Conservation (phyloP, 2,113 vertebrate genomes). For the Paramisgurnus dabryanus region DNA sequence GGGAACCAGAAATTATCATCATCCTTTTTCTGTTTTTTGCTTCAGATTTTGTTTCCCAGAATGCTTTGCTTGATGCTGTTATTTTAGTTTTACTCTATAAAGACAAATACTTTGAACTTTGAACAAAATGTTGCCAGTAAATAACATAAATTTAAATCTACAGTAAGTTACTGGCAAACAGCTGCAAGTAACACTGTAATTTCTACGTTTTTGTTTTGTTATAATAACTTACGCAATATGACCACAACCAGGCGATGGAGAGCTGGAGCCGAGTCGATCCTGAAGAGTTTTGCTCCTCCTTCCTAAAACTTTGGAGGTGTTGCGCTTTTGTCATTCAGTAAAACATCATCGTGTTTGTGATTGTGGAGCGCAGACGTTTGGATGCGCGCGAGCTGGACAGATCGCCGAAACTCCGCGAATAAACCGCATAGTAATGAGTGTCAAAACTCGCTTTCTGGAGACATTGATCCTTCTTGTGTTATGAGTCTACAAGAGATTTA, state of each 20-base stretch:
- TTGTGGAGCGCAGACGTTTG: neutral
- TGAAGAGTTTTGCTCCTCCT: conserved; percentile 26
- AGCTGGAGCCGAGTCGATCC: conserved; percentile 19
- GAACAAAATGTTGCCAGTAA: too few species aligned
- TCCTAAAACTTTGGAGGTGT: conserved; percentile 13
- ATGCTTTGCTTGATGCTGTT: too few species aligned
- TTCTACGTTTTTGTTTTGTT: too few species aligned
- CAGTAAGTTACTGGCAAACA: too few species aligned
- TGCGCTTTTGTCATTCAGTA: conserved; percentile 31
- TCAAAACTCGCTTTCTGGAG: neutral
- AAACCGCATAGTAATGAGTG: neutral
- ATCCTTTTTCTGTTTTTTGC: too few species aligned
- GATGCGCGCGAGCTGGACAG: neutral
- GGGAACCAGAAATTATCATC: too few species aligned
- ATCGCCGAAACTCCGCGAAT: neutral
- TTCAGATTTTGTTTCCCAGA: too few species aligned
- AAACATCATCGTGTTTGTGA: neutral
- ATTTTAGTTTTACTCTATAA: too few species aligned
- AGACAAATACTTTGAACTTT: too few species aligned
- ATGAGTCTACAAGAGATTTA: neutral
- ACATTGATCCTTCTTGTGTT: neutral
- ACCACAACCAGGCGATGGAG: conserved; percentile 26
- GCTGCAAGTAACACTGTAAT: neutral
- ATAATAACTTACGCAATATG: neutral
- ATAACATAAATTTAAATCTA: too few species aligned